Base-by-base conservation (phyloP, 2,888 invertebrate genomes). In the Steinernema hermaphroditum region DNA sequence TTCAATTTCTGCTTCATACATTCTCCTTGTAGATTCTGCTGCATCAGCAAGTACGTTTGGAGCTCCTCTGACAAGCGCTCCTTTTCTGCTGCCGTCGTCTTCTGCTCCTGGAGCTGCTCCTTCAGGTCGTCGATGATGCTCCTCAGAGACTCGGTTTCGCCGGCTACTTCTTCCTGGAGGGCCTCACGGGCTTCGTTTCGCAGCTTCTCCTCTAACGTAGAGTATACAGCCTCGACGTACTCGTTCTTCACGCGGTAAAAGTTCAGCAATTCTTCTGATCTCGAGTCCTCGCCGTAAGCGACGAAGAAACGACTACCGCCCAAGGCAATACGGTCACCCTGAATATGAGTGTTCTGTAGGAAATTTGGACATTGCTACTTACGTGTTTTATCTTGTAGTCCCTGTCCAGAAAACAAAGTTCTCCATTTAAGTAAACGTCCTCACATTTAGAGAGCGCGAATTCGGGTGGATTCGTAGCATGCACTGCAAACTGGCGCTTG, bases 391-490 rank as follows among this genome's bases (percentile, higher is more conserved):
- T 14, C 29, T 8, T 32, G 29, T 32, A 29, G 32, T 29, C 16
- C 34, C 12, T 4, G 37, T 37, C 37, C 6, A 12, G 37, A 37
- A 32, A 29, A 4, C 16, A 16, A 4, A 32, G 14, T 16, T 32
- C 32, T 14, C 62, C 62, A 32, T 62, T 62, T 2, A 29, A 22
- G 34, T 32, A 62, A 1, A 62, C 62, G 37, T 37, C 37, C 37
- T 37, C 37, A 12, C 37, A 37, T 4, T 12, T 12, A 4, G 37
- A 37, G 37, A 37, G 37, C 6, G 12, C 37, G 37, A 37, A 37
- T 4, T 14, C 46, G 0, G 77, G 77, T 16, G 44, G 24, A 19
- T 75, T 50, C 2, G 73, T 74, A 12, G 77, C 77, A 12, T 78
- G 27, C 41, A 75, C 6, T 1, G 77, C 44, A 19, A 37, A 37